Conservation (phyloP, 2,113 vertebrate species). For the Notothenia rossii region DNA sequence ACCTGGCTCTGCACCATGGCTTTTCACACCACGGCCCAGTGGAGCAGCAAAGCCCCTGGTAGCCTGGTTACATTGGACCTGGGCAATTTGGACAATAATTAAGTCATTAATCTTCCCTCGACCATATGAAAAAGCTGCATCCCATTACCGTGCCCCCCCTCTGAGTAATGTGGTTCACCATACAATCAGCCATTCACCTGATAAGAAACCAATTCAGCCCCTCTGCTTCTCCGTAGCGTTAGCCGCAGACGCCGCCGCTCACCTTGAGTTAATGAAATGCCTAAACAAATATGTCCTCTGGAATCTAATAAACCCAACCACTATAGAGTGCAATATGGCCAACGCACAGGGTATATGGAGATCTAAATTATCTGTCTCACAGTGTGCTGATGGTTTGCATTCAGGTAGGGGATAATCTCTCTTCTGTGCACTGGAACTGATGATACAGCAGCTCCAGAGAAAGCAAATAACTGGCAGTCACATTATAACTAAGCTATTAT, state of each 20-base stretch:
- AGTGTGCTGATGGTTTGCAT: constrained; percentile 38
- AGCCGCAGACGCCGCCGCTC: constrained; percentile 53
- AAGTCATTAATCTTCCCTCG: constrained; percentile 84
- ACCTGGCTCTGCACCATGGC: constrained; percentile 64
- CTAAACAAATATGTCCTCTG: constrained; percentile 79
- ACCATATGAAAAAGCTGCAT: constrained; percentile 66
- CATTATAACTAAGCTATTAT: constrained; percentile 11
- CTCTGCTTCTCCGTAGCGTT: constrained; percentile 53
- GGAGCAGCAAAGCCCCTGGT: constrained; percentile 59
- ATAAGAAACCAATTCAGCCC: constrained; percentile 76
- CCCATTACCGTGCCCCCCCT: constrained; percentile 51
- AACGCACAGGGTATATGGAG: constrained; percentile 13
- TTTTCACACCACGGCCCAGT: constrained; percentile 62
- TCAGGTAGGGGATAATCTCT: constrained; percentile 34
- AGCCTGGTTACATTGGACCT: constrained; percentile 63
- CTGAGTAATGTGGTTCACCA: constrained; percentile 66
- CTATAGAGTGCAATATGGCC: constrained; percentile 37
- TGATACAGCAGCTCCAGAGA: constrained; percentile 6
- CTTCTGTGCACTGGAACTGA: constrained; percentile 18
- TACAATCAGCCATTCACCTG: constrained; percentile 66
- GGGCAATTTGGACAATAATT: constrained; percentile 82
- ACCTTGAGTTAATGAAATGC: constrained; percentile 79
- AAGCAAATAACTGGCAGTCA: constrained; percentile 26
- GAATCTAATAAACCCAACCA: constrained; percentile 46
- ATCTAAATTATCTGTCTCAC: constrained; percentile 23